Base-by-base conservation (phyloP, 2,797 vertebrate species). In the Enteromius paludinosus region DNA sequence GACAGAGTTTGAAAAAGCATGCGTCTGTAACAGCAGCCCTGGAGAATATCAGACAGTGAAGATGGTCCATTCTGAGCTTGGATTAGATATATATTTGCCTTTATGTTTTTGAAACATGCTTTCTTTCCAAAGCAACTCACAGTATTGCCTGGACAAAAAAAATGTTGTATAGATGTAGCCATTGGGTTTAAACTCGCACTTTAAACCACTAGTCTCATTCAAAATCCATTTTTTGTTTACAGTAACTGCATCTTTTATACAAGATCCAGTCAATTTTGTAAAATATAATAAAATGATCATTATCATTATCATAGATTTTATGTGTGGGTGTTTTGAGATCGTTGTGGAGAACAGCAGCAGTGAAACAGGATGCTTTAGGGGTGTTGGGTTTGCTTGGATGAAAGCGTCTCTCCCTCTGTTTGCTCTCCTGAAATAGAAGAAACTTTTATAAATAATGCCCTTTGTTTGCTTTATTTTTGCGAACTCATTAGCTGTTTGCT, bases 401-500 rank as follows among this genome's bases (percentile, higher is more conserved):
- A 75, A 78, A 78, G 18, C n/a, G 35, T 77, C 49, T 38, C 23
- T 83, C 25, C 25, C 52, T 72, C 79, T 74, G 49, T 70, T 71
- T 69, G 65, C 25, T 86, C 81, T 85, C 79, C 78, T 83, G 64
- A 35, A 78, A 35, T 61, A 84, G 84, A 54, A 28, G 41, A 80
- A 81, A 56, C 81, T 69, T 84, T 90, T 86, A 91, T 91, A 90
- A 93, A 93, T 93, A 90, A 92, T 92, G 89, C 89, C 85, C 88
- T 91, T 92, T 90, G 86, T 92, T 89, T 89, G 66, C 56, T 33
- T 82, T 81, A 45, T 83, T 83, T 92, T 87, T 66, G 83, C 72
- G 62, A 88, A 79, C 86, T 91, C 83, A 87, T 90, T 89, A 84
- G 56, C 84, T 49, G 83, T 83, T 90, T 73, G 87, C 87, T 91